These are phyloP conservation scores for Strigamia crassipes DNA, from an alignment of 2,888 invertebrate species.

Conservation along the genomic window DNA sequence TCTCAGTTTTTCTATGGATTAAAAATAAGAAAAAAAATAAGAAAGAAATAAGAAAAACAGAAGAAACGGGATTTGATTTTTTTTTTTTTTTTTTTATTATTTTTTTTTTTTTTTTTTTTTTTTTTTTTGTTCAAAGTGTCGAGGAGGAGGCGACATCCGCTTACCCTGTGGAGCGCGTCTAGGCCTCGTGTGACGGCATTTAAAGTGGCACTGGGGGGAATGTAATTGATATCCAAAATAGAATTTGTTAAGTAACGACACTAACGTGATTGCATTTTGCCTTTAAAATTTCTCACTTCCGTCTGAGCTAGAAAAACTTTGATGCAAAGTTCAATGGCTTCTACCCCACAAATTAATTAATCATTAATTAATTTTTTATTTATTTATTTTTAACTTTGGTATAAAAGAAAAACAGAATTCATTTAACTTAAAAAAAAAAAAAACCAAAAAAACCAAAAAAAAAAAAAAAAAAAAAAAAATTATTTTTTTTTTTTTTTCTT, in stretches of 20 bases:
- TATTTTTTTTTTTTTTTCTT: too few species aligned
- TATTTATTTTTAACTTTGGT: conserved; percentile 20
- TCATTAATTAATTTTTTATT: conserved; percentile 13
- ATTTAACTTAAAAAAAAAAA: not conserved
- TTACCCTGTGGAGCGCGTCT: conserved; percentile 28
- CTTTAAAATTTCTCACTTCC: conserved; percentile 41
- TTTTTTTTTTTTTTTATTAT: not conserved
- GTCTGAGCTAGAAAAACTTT: conserved; percentile 47
- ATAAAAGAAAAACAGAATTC: conserved; percentile 7
- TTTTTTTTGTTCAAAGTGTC: not conserved
- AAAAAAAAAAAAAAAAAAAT: not conserved
- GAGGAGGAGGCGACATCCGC: not conserved
- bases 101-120: too few species aligned
- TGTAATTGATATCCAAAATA: conserved; percentile 44
- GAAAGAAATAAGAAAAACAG: not conserved
- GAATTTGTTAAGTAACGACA: conserved; percentile 44
- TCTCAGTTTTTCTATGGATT: not conserved
- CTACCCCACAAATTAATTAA: not conserved
- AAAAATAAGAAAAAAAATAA: not conserved
- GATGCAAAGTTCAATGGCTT: conserved; percentile 46
- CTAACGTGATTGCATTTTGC: conserved; percentile 44
- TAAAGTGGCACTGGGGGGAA: conserved; percentile 18
- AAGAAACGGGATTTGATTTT: not conserved
- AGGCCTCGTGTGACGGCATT: conserved; percentile 45
- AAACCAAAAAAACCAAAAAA: not conserved